Percentiles rank a stretch among this genome's conserved stretches.
phyloP scores from a whole-genome alignment of 2,888 invertebrate genomes.

The Torymus aiolomorphi region DNA sequence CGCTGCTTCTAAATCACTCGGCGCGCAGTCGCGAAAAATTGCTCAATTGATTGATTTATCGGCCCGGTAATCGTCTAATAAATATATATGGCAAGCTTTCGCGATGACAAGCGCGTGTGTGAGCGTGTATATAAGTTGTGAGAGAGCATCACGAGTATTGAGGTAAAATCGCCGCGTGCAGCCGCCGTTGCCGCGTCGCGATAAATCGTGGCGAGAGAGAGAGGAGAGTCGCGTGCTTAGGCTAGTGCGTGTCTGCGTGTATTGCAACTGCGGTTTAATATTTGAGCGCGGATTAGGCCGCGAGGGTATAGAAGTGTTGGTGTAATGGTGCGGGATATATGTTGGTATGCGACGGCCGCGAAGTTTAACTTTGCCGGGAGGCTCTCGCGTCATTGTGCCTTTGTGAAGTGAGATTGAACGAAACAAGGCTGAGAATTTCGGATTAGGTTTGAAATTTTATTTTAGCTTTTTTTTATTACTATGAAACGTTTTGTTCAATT shows the following conservation, averaged over 20 bases:
- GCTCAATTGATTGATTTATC: slow-evolving; percentile 53
- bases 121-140: neutral
- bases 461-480: too few species aligned
- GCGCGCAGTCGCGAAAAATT: slow-evolving; percentile 5
- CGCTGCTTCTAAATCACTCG: too few species aligned
- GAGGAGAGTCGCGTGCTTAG: slow-evolving; percentile 16
- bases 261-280: neutral
- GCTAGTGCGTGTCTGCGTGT: neutral
- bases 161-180: slow-evolving; percentile 46
- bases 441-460: too few species aligned
- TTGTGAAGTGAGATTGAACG: too few species aligned
- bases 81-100: slow-evolving; percentile 41
- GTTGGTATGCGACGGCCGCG: too few species aligned
- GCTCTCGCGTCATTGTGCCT: too few species aligned
- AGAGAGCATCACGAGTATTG: slow-evolving; percentile 14
- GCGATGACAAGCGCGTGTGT: slow-evolving; percentile 28
- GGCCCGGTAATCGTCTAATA: slow-evolving; percentile 33
- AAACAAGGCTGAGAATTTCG: too few species aligned
- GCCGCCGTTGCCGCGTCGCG: neutral
- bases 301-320: too few species aligned
- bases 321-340: too few species aligned
- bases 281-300: too few species aligned
- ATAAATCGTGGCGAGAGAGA: slow-evolving; percentile 30
- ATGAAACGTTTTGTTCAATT: too few species aligned
- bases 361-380: too few species aligned